Evolutionary conservation across 2,797 vertebrate genomes (phyloP), one percentile per base, ranked within the genome.

Genomic region (Loriculus beryllinus): DNA sequence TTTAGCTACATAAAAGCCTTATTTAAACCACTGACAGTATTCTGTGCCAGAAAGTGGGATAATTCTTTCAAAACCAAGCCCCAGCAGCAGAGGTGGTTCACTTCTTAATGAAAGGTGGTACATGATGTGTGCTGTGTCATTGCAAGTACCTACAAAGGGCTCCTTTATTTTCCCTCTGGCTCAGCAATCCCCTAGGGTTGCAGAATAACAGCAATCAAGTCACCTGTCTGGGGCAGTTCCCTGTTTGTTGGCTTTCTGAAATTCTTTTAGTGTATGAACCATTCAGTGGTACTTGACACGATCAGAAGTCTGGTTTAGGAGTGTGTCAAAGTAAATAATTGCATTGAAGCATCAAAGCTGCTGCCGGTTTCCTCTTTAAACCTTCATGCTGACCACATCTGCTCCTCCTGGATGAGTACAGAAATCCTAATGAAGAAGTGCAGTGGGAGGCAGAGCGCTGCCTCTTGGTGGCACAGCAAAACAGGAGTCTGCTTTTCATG

Each of bases 31-130:
- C 79, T 3, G 15, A 45, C 82, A 85, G 59, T 70, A 22, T 70
- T 93, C 26, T 82, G 54, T 43, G 45, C 88, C 86, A 80, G 42
- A 40, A 85, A 88, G 62, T 39, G 57, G 51, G 75, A 78, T 81
- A 94, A 91, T 93, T 93, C 68, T 49, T 93, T 94, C 89, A 71
- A 83, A 93, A 78, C 78, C 45, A 62, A 90, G 49, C 43, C 29
- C 71, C 59, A 74, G 60, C 82, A 89, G 82, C 81, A 82, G 45
- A 86, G 69, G 48, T 12, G 43, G 43, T 45, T 45, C 21, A 45
- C 43, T 45, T 45, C 43, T 45, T 45, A 69, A 70, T 20, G 75
- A 60, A 92, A 91, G 86, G 56, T 70, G 75, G 71, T 39, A 63
- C 63, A 79, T 22, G 83, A 84, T 79, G 81, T 52, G 88, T 75